Evolutionary conservation across 2,888 invertebrate genomes (phyloP), one percentile per base, ranked within the genome.

Genomic region (Hirtodrosophila cameraria): DNA sequence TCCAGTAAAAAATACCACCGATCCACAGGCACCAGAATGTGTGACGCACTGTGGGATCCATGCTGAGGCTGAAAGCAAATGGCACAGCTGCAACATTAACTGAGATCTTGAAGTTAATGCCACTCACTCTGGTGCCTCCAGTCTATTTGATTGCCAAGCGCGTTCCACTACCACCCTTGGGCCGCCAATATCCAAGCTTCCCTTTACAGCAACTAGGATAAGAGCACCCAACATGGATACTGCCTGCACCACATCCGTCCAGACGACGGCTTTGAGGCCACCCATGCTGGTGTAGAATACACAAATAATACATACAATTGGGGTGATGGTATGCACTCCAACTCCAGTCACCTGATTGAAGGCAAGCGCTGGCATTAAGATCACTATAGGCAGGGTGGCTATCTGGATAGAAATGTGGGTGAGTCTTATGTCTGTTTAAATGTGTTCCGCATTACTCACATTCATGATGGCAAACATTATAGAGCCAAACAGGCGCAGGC

Each of bases 341-440:
- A 97, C 93, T 31, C 97, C 97, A 54, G 97, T 97, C 15, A 97
- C 97, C 93, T 95, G 95, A 91, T 95, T 95, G 88, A 95, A 95
- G 25, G 95, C 95, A 74, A 95, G 89, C 0, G 95, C 95, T 25
- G 95, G 95, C 25, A 95, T 95, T 86, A 95, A 95, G 76, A 96
- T 95, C 2, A 95, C 95, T 59, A 96, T 94, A 13, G 95, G 95
- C 57, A 96, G 90, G 94, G 95, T 96, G 13, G 94, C 94, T 88
- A 95, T 92, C 95, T 95, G 90, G 65, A 93, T 89, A 27, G 33
- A 8, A 13, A 45, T 18, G 6, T 1, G 1, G 30, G 9, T 52
- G 5, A 61, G 7, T 13, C 1, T 13, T 16, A 1, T 0, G 5
- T 15, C 2, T 4, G 38, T 11, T 9, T 13, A 35, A 2, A 11